Evolutionary conservation across 2,113 vertebrate species (phyloP).

Genomic region (Gila orcuttii): DNA sequence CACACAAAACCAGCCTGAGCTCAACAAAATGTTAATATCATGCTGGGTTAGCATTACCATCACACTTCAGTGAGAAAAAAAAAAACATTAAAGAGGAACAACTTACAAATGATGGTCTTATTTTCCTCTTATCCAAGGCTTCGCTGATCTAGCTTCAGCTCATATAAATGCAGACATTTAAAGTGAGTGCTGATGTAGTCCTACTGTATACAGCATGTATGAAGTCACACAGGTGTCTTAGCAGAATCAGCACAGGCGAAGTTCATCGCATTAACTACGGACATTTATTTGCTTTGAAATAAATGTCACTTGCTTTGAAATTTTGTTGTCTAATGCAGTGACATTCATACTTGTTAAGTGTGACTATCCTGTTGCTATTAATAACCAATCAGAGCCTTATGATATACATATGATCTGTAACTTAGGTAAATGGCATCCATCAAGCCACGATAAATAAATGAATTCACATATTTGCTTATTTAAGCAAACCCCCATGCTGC

Average conservation of each 20-base stretch:
- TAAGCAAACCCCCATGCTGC: not conserved
- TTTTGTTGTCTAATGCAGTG: not conserved
- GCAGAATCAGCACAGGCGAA: not conserved
- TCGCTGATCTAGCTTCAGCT: not conserved
- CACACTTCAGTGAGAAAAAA: not conserved
- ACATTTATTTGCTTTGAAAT: not conserved
- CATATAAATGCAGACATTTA: too few species aligned
- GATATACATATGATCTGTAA: too few species aligned
- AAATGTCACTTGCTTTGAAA: not conserved
- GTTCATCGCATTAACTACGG: not conserved
- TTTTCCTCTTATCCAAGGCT: not conserved
- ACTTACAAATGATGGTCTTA: not conserved
- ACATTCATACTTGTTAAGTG: not conserved
- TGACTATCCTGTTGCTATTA: not conserved
- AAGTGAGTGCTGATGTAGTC: not conserved
- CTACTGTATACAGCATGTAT: not conserved
- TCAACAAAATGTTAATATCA: constrained; percentile 7
- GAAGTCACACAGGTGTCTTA: not conserved
- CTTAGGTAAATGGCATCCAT: too few species aligned
- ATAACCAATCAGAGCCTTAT: not conserved
- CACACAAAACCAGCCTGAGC: constrained; percentile 16
- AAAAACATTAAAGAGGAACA: not conserved
- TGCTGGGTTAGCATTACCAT: constrained; percentile 16
- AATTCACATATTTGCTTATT: not conserved
- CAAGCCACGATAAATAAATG: not conserved